Base-by-base conservation (phyloP, 2,888 invertebrate species). In the Bruchidius siliquastri region DNA sequence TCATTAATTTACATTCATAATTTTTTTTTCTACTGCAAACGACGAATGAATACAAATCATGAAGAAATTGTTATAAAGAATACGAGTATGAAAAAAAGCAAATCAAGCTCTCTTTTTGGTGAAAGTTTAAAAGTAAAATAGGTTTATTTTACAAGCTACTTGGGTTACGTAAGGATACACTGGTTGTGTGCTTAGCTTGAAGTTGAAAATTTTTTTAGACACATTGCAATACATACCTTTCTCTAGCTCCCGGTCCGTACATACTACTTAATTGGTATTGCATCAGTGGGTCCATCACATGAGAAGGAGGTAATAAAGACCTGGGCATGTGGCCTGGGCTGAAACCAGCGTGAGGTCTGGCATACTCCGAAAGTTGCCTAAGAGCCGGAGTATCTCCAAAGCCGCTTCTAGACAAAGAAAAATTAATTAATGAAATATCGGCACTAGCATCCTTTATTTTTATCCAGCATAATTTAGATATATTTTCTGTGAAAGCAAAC, bases 351-450 rank as follows among this genome's bases (percentile, higher is more conserved):
- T 97, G 97, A 0, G 98, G 97, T 79, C 97, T 89, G 8, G 97
- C 97, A 85, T 97, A 97, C 85, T 98, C 98, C 0, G 93, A 92
- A 81, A 98, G 88, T 85, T 97, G 97, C 67, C 97, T 90, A 76
- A 98, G 88, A 0, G 98, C 97, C 0, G 98, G 97, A 0, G 98
- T 97, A 84, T 98, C 97, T 0, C 94, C 93, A 84, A 96, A 96
- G 0, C 82, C 82, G 88, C 76, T 49, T 13, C 49, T 49, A 49
- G 18, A 49, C 8, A 18, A 13, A 13, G 13, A 49, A 49, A 49
- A 13, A 49, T 4, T 8, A 2, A 4, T 26, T 26, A 8, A 26
- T 26, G 8, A 26, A 26, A 26, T 8, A 26, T 2, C 26, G 26
- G 49, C 49, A 49, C 6, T 30, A 30, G 30, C n/a, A n/a, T n/a